Evolutionary conservation across 2,113 vertebrate species (phyloP).

Genomic region (Mirounga angustirostris): DNA sequence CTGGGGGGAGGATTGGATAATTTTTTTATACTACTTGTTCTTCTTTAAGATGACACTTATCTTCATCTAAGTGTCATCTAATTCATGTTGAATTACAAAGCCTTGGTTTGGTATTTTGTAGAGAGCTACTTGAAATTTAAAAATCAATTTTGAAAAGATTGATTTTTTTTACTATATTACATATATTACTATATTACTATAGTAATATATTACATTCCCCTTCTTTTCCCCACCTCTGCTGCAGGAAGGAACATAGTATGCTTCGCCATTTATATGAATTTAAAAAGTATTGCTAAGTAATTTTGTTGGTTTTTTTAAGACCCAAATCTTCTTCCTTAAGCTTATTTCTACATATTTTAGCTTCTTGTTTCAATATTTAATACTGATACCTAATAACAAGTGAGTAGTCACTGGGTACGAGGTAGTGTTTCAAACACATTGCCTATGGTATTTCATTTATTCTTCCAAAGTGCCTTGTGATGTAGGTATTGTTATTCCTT

Average conservation of each 20-base stretch:
- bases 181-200: no score
- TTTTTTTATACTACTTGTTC: background rate
- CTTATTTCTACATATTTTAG: background rate
- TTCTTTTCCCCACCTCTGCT: background rate
- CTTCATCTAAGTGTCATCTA: background rate
- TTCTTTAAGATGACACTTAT: background rate
- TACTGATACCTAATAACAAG: background rate
- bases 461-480: background rate
- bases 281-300: background rate
- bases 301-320: background rate
- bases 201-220: background rate
- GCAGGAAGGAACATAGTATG: background rate
- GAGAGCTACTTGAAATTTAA: background rate
- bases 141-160: background rate
- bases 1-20: background rate
- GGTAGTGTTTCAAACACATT: background rate
- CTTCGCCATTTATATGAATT: background rate
- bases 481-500: background rate
- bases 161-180: background rate
- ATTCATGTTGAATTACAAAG: background rate
- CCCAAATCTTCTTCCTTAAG: background rate
- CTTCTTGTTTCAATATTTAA: background rate
- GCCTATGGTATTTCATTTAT: background rate
- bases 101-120: background rate
- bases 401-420: background rate